Evolutionary conservation across 2,113 vertebrate species (phyloP).

Genomic region (Typhlomys cinereus): DNA sequence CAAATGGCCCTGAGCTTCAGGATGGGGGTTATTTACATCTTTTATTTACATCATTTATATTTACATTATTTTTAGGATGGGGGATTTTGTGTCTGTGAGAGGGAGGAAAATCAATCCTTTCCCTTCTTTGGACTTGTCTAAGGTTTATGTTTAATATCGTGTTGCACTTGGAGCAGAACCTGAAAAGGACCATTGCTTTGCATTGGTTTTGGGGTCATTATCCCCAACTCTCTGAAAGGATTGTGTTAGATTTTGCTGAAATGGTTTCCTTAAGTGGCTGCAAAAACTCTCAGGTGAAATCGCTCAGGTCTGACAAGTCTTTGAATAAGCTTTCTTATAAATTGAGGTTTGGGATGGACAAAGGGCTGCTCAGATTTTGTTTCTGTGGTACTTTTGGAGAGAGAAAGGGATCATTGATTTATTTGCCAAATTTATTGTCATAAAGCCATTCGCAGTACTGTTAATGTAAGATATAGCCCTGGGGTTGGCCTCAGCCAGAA

Average conservation of each 20-base stretch:
- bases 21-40: not conserved
- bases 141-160: not conserved
- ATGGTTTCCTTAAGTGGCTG: not conserved
- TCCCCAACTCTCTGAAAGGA: not conserved
- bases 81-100: not conserved
- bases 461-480: not conserved
- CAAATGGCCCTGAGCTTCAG: too few relatives aligned
- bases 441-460: not conserved
- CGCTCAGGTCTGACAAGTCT: not conserved
- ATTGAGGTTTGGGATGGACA: not conserved
- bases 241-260: not conserved
- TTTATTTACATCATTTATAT: too few relatives aligned
- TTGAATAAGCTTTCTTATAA: not conserved
- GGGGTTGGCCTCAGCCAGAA: not conserved
- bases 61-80: conserved; percentile 1
- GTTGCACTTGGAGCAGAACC: not conserved
- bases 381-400: not conserved
- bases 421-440: not conserved
- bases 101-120: not conserved
- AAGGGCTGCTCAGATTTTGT: not conserved
- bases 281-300: not conserved
- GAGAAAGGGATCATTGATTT: not conserved
- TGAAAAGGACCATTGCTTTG: too few relatives aligned
- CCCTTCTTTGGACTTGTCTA: not conserved
- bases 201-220: too few relatives aligned